Conservation (phyloP, 2,113 vertebrate genomes). For the Brachionichthys hirsutus region DNA sequence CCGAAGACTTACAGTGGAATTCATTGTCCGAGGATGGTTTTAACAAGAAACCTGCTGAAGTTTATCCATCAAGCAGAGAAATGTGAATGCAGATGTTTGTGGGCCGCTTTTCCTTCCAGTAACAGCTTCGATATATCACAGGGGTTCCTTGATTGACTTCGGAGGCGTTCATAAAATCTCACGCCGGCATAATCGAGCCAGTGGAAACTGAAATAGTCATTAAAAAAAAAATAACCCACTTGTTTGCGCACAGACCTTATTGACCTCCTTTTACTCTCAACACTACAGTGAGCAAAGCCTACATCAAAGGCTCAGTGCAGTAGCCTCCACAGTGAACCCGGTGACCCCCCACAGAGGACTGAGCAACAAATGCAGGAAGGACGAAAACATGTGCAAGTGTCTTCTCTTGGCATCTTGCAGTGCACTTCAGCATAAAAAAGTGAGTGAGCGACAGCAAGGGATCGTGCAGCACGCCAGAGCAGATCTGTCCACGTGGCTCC, state of each 20-base stretch:
- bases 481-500: conserved; percentile 42
- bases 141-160: not conserved
- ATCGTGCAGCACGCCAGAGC: conserved; percentile 19
- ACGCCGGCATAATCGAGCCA: conserved; percentile 38
- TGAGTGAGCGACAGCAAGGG: conserved; percentile 18
- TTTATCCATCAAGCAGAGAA: not conserved
- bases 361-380: not conserved
- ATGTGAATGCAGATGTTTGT: no score
- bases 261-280: conserved; percentile 40
- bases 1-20: not conserved
- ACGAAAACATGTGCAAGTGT: not conserved
- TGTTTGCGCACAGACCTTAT: conserved; percentile 35
- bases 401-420: not conserved
- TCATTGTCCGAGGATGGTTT: conserved; percentile 14
- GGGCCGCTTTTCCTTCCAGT: not conserved
- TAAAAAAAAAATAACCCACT: conserved; percentile 50
- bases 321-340: not conserved
- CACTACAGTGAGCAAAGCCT: conserved; percentile 25
- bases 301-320: conserved; percentile 42
- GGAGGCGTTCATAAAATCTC: conserved; percentile 14
- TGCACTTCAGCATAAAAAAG: conserved; percentile 31
- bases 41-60: conserved; percentile 1
- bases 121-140: conserved; percentile 22
- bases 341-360: not conserved
- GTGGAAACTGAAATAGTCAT: conserved; percentile 38